A percentile compares a stretch with the other conserved stretches of the same genome.
phyloP scores from a whole-genome alignment of 2,113 vertebrate species.

The Poecilia latipinna region DNA sequence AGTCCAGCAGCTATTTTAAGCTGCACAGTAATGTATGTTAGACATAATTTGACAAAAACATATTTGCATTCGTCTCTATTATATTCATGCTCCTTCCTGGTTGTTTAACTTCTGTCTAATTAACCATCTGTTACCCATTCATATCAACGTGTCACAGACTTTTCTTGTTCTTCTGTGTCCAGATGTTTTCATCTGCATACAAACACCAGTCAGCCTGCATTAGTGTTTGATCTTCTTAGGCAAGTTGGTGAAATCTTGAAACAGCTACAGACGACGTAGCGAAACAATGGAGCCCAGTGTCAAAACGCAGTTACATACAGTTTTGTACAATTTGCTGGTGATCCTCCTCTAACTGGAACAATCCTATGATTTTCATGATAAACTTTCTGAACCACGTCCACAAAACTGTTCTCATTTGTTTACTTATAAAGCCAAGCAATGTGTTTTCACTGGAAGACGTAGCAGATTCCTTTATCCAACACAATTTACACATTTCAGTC shows the following conservation, averaged over 20 bases:
- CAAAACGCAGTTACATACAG: background rate
- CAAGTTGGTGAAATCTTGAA: conserved; percentile 30
- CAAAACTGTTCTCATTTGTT: no score
- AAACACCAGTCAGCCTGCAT: conserved; percentile 30
- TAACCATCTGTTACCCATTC: conserved; percentile 19
- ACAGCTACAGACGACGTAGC: background rate
- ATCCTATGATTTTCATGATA: background rate
- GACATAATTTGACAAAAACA: background rate
- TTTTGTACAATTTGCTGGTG: background rate
- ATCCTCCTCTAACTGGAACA: background rate
- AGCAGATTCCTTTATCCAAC: no score
- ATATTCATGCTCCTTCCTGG: background rate
- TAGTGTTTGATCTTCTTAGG: conserved; percentile 31
- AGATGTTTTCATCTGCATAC: conserved; percentile 31
- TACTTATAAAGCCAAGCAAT: no score
- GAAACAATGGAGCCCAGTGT: background rate
- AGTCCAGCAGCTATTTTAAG: background rate
- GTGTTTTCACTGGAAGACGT: no score
- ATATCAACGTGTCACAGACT: background rate
- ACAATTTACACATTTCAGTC: no score
- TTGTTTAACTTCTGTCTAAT: background rate
- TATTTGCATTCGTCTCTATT: background rate
- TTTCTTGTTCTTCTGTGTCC: conserved; percentile 3
- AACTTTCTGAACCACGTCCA: background rate
- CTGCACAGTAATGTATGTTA: background rate